Base-by-base conservation (phyloP, 2,797 vertebrate species). In the Xyrichtys novacula region DNA sequence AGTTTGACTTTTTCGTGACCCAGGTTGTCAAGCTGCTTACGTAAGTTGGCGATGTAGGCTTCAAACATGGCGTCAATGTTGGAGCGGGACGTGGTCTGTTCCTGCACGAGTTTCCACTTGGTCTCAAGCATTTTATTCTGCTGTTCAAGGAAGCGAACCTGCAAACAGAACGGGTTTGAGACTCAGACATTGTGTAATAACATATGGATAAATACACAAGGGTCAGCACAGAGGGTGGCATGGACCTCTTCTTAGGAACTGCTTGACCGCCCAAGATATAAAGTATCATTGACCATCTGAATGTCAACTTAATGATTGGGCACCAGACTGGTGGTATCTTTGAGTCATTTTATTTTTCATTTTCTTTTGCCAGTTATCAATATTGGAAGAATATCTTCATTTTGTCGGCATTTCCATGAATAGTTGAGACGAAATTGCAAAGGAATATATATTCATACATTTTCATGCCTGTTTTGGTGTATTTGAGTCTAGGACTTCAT, bases 101-200 rank as follows among this genome's bases (percentile, higher is more conserved):
- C 93, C 74, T 97, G 96, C 71, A 94, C 39, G 32, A 95, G 80
- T 42, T 89, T 88, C 93, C 93, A 95, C 65, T 94, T 94, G 61
- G 94, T 94, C 81, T 94, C 94, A 16, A 95, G 85, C 87, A 94
- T 91, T 84, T 95, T 94, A 85, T 95, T 95, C 79, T 95, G 93
- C 78, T 95, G 94, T 65, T 95, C 95, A 2, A 95, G 84, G 70
- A 89, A 92, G 42, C 94, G 87, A 2, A 95, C 94, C 94, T 95
- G 77, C 0, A 92, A 88, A 76, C 84, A 34, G 16, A 59, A 25
- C 52, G 11, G 23, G 7, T 17, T 3, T 25, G 10, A 11, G 32
- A 17, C 50, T 34, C 7, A 55, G 31, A 64, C 5, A n/a, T 26
- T 0, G 22, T 8, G 4, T 19, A 40, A 12, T 5, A 57, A 19